phyloP scores from a whole-genome alignment of 92 coral and sea anemone genomes.

The Porites evermanni region DNA sequence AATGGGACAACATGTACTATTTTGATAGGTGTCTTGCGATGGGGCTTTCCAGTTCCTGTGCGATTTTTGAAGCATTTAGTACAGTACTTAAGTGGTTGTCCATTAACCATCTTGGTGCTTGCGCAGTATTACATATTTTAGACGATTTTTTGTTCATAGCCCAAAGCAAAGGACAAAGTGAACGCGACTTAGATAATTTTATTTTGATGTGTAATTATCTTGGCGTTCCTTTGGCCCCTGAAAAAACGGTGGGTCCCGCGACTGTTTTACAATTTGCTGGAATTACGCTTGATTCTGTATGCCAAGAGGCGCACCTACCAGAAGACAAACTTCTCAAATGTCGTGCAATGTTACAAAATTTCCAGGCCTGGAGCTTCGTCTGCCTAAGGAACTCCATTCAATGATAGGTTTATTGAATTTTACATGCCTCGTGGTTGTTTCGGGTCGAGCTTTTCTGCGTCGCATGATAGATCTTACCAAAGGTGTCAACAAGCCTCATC shows the following conservation, averaged over 20 bases:
- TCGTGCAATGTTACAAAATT: slow-evolving; percentile 4
- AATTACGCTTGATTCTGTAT: slow-evolving; percentile 40
- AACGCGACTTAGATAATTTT: slow-evolving; percentile 10
- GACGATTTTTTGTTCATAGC: slow-evolving; percentile 65
- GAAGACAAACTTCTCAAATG: slow-evolving; percentile 39
- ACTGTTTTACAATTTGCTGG: slow-evolving; percentile 47
- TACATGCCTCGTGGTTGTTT: slow-evolving; percentile 36
- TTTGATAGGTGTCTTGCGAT: slow-evolving; percentile 42
- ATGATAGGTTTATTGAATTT: slow-evolving; percentile 43
- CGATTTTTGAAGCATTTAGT: slow-evolving; percentile 28
- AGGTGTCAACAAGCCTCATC: slow-evolving; percentile 29
- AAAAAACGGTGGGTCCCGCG: slow-evolving; percentile 48
- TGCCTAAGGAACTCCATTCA: slow-evolving; percentile 40
- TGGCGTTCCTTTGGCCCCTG: slow-evolving; percentile 33
- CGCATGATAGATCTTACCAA: slow-evolving; percentile 46
- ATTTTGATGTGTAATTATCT: not conserved
- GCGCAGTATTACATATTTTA: slow-evolving; percentile 36
- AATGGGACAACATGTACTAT: slow-evolving; percentile 45
- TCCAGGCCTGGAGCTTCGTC: slow-evolving; percentile 27
- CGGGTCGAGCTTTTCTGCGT: slow-evolving; percentile 51
- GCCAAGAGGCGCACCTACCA: slow-evolving; percentile 48
- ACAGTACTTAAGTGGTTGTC: slow-evolving; percentile 34
- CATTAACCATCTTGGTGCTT: not conserved
- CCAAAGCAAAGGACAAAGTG: slow-evolving; percentile 12
- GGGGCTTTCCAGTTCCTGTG: slow-evolving; percentile 30